Base-by-base conservation (phyloP, 2,797 vertebrate species). In the Sebastes kiyomatsui region DNA sequence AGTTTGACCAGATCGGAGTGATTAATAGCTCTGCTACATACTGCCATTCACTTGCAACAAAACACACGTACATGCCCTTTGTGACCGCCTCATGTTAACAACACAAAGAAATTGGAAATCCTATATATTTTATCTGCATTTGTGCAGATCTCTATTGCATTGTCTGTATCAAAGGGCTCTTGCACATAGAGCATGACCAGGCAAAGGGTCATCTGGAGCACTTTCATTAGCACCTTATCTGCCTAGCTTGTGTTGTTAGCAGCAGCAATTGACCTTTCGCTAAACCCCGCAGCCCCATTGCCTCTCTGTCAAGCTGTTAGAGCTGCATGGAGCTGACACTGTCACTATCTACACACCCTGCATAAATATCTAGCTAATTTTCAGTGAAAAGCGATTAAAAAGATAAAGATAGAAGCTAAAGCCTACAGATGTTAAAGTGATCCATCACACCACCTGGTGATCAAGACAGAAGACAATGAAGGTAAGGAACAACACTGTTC, bases 201-300 rank as follows among this genome's bases (percentile, higher is more conserved):
- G 13, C 5, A n/a, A 55, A 77, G 60, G 72, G 68, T 80, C 73
- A 81, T 79, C 49, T 60, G 25, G 4, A 70, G 42, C 30, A 1
- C 27, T 58, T 75, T 61, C 18, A 67, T 79, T 20, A 25, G 27
- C 74, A 59, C 74, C 67, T 55, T 58, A 59, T 83, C 71, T 64
- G 14, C 49, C 6, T n/a, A 52, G n/a, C 74, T 55, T 49, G 16
- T 67, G 75, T 54, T 79, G 69, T 77, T 11, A 75, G 46, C 46
- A 54, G 30, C 62, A 65, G 22, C 1, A 49, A 49, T 49, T 20
- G 18, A 49, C 46, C 46, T 49, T 49, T 49, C 7, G 16, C 42
- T 18, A 18, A 16, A 46, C 42, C 42, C 16, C 16, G 46, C 1
- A 0, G 0, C 46, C 18, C 16, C 46, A 18, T 18, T 49, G 46